These are phyloP conservation scores for Thereva unica DNA, from an alignment of 2,888 invertebrate species.

Conservation along the genomic window DNA sequence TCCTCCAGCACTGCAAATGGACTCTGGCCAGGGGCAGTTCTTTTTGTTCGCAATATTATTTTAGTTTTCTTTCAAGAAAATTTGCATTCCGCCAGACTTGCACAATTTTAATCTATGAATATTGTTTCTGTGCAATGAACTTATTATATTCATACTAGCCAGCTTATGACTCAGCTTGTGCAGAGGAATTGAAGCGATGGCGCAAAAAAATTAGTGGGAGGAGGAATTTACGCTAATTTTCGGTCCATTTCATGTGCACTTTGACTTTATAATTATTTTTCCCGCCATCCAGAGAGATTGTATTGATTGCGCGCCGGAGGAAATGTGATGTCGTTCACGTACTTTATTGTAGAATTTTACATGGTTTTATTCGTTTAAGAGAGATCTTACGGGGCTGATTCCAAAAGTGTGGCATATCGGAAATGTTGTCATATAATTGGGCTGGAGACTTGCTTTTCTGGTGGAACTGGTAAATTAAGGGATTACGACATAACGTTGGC, in stretches of 20 bases:
- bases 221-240: conserved; percentile 18
- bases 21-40: background rate
- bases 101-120: conserved; percentile 11
- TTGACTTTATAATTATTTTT: conserved; percentile 8
- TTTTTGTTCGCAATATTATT: background rate
- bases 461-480: no score
- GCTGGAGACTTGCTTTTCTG: no score
- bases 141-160: background rate
- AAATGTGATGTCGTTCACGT: conserved; percentile 22
- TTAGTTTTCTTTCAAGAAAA: conserved; percentile 6
- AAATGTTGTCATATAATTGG: no score
- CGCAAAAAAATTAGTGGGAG: conserved; percentile 16
- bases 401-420: no score
- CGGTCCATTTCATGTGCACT: conserved; percentile 15
- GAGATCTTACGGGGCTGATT: no score
- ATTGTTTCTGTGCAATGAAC: conserved; percentile 28
- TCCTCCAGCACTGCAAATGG: background rate
- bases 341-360: no score
- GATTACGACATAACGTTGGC: no score
- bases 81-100: conserved; percentile 28
- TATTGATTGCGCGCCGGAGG: background rate
- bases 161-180: background rate
- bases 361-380: no score
- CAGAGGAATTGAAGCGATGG: conserved; percentile 3
- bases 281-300: conserved; percentile 13